Evolutionary conservation across 2,797 vertebrate genomes (phyloP).

Genomic region (Gobionotothen gibberifrons): DNA sequence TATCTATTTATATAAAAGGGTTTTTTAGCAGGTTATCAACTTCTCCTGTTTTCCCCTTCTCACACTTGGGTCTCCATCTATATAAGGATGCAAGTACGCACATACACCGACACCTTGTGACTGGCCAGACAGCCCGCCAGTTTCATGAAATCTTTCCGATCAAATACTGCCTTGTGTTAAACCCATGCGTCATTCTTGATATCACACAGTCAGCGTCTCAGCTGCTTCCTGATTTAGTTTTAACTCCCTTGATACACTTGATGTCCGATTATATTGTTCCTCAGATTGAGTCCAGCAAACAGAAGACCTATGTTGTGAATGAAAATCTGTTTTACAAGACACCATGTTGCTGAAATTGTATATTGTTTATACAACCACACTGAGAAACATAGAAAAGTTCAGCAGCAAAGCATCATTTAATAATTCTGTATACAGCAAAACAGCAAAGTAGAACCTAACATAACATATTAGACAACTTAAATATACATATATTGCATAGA

Average conservation of each 20-base stretch:
- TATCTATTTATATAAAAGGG: constrained; percentile 17
- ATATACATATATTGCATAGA: constrained; percentile 45
- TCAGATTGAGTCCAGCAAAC: neutral
- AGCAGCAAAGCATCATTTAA: constrained; percentile 44
- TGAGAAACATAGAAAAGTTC: constrained; percentile 23
- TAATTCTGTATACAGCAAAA: constrained; percentile 36
- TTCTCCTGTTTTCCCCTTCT: constrained; percentile 1
- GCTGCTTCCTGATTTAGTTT: constrained; percentile 84
- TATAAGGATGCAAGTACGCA: constrained; percentile 23
- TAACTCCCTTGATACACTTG: constrained; percentile 58
- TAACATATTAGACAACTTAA: constrained; percentile 53
- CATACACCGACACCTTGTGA: constrained; percentile 82
- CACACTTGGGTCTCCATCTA: constrained; percentile 25
- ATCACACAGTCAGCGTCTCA: constrained; percentile 85
- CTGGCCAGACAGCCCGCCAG: constrained; percentile 80
- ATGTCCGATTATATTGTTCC: constrained; percentile 6
- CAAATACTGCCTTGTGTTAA: constrained; percentile 76
- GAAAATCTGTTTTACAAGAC: constrained; percentile 3
- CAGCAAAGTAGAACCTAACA: constrained; percentile 26
- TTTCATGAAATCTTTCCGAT: constrained; percentile 85
- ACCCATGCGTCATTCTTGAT: constrained; percentile 84
- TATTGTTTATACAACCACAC: constrained; percentile 1
- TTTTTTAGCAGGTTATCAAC: constrained; percentile 10
- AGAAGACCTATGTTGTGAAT: neutral
- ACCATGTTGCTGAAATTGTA: neutral